These are phyloP conservation scores for Pheosia tremula DNA, from an alignment of 2,888 invertebrate species.

Conservation along the genomic window DNA sequence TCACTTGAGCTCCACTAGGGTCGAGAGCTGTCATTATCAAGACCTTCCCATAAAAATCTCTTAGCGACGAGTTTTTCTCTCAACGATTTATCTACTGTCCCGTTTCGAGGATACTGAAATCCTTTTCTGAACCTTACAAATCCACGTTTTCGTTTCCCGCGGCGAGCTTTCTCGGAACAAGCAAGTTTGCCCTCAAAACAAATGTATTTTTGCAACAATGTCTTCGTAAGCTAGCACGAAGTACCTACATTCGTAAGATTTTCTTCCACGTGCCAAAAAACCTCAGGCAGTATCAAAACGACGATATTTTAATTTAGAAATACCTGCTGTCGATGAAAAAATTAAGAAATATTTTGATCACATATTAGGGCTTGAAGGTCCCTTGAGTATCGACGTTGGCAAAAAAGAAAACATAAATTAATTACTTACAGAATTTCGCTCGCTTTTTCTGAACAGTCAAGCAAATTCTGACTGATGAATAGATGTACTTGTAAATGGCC, in stretches of 20 bases:
- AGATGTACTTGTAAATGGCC: conserved; percentile 51
- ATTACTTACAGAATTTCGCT: conserved; percentile 32
- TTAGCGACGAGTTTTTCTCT: conserved; percentile 50
- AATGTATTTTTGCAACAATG: conserved; percentile 27
- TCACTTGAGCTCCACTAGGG: conserved; percentile 48
- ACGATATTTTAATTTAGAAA: conserved; percentile 34
- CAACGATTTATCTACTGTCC: conserved; percentile 53
- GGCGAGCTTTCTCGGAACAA: conserved; percentile 48
- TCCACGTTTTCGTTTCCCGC: conserved; percentile 39
- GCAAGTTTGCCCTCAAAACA: conserved; percentile 42
- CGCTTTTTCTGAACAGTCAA: conserved; percentile 42
- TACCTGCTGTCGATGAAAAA: conserved; percentile 6
- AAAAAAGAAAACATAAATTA: conserved; percentile 34
- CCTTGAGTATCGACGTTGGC: conserved; percentile 22
- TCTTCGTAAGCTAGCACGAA: conserved; percentile 14
- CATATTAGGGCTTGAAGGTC: not conserved
- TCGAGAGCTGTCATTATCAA: conserved; percentile 63
- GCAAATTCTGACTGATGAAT: conserved; percentile 50
- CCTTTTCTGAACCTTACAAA: conserved; percentile 56
- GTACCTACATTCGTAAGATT: conserved; percentile 13
- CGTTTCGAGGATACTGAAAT: conserved; percentile 49
- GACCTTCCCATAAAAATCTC: conserved; percentile 54
- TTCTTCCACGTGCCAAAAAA: conserved; percentile 9
- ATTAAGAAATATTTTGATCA: conserved; percentile 15
- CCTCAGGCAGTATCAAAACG: conserved; percentile 11